Evolutionary conservation across 2,888 invertebrate species (phyloP).

Genomic region (Neocrepidodera transversa): DNA sequence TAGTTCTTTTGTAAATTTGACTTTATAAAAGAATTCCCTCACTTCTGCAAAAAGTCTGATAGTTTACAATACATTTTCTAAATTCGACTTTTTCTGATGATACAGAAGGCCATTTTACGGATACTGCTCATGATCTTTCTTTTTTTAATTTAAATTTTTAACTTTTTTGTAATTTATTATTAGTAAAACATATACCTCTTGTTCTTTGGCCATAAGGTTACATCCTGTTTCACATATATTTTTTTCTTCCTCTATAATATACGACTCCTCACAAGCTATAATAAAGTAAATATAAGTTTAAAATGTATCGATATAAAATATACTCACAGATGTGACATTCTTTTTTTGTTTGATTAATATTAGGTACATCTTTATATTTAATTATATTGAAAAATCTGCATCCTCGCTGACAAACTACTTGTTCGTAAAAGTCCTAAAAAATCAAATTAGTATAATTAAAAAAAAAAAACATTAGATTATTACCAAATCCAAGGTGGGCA

Average conservation of each 20-base stretch:
- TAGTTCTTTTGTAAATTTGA: no score
- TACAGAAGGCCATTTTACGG: no score
- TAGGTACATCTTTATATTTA: slow-evolving; percentile 49
- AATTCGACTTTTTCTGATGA: no score
- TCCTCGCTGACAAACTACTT: slow-evolving; percentile 52
- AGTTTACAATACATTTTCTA: no score
- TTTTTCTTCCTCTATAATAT: slow-evolving; percentile 41
- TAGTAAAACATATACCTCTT: slow-evolving; percentile 40
- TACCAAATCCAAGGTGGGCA: slow-evolving; percentile 44
- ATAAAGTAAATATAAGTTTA: slow-evolving; percentile 14
- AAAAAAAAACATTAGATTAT: slow-evolving; percentile 11
- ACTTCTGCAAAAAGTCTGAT: no score
- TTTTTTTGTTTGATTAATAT: slow-evolving; percentile 49
- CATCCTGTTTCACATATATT: slow-evolving; percentile 50
- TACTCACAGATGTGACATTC: slow-evolving; percentile 54
- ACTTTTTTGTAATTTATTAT: slow-evolving; percentile 5
- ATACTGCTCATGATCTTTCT: no score
- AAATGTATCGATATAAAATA: background rate
- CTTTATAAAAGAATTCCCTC: no score
- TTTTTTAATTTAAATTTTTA: background rate
- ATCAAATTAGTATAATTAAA: background rate
- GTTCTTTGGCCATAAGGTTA: slow-evolving; percentile 48
- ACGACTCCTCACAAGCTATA: slow-evolving; percentile 52
- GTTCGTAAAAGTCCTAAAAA: slow-evolving; percentile 47
- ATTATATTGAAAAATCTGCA: slow-evolving; percentile 54